These are phyloP conservation scores for Anas platyrhynchos DNA, from an alignment of 2,113 vertebrate genomes.

Conservation along the genomic window DNA sequence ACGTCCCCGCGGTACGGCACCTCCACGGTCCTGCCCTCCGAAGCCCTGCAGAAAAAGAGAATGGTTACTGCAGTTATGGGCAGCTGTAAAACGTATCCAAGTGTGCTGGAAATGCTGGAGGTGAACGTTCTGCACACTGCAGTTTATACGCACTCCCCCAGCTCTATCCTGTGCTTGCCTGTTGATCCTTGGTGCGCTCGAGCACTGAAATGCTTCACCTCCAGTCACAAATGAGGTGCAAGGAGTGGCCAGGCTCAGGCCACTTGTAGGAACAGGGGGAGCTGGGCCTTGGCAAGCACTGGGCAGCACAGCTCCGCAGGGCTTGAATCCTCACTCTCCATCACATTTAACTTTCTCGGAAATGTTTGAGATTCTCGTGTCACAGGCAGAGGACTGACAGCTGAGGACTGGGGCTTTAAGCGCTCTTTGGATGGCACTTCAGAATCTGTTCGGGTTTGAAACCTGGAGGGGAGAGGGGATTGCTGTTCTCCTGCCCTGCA, in stretches of 20 bases:
- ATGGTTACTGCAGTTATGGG: neutral
- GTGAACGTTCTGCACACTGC: neutral
- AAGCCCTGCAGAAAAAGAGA: constrained; percentile 81
- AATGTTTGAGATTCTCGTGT: neutral
- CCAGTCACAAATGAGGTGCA: neutral
- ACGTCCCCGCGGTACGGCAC: constrained; percentile 92
- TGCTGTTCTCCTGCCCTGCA: neutral
- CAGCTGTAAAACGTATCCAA: neutral
- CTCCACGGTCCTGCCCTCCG: constrained; percentile 93
- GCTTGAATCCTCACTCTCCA: neutral
- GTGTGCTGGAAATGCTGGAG: neutral
- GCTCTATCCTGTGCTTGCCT: neutral
- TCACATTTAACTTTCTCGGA: neutral
- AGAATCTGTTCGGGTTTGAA: neutral
- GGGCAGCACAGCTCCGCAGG: too few relatives aligned
- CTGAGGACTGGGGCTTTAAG: neutral
- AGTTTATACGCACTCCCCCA: neutral
- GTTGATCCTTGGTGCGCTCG: neutral
- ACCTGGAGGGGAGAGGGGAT: fast-evolving
- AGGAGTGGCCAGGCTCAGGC: too few relatives aligned
- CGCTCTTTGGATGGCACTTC: neutral
- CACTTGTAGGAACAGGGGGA: too few relatives aligned
- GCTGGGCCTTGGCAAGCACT: too few relatives aligned
- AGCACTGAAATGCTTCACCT: neutral
- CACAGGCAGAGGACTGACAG: neutral